Percentiles rank a stretch among this genome's conserved stretches.
These are phyloP conservation scores for Crocidura indochinensis DNA, from an alignment of 2,797 vertebrate species.

Conservation along the genomic window DNA sequence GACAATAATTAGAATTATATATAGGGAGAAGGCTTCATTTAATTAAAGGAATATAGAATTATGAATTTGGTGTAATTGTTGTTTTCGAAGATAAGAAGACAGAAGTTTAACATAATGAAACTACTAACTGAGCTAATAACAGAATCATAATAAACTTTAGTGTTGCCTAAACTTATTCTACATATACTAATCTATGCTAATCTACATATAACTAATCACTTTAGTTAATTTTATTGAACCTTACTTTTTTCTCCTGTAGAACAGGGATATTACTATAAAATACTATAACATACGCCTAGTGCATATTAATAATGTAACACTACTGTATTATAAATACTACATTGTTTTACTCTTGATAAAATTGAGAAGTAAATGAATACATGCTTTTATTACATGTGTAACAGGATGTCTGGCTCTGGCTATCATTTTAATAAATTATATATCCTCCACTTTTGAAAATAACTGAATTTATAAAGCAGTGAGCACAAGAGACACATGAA, in stretches of 20 bases:
- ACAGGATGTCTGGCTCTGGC: slow-evolving; percentile 8
- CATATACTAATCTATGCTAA: neutral
- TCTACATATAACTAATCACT: neutral
- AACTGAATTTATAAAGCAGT: slow-evolving; percentile 66
- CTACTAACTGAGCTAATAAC: neutral
- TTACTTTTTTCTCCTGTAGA: slow-evolving; percentile 61
- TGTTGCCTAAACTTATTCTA: slow-evolving; percentile 1
- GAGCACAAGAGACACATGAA: slow-evolving; percentile 64
- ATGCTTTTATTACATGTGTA: neutral
- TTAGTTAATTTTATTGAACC: slow-evolving; percentile 40
- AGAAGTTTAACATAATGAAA: neutral
- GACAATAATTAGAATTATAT: too few species aligned
- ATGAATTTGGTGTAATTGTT: neutral
- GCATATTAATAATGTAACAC: neutral
- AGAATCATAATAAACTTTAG: neutral
- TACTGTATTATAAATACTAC: slow-evolving; percentile 23
- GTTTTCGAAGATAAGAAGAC: slow-evolving; percentile 24
- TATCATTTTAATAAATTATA: slow-evolving; percentile 67
- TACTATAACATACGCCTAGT: slow-evolving; percentile 21
- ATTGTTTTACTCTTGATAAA: slow-evolving; percentile 50
- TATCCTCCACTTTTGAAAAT: slow-evolving; percentile 35
- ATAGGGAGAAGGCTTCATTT: neutral
- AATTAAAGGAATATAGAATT: neutral
- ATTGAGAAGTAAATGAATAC: slow-evolving; percentile 52
- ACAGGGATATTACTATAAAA: neutral